phyloP scores from a whole-genome alignment of 2,888 invertebrate species.

The Thyatira batis region DNA sequence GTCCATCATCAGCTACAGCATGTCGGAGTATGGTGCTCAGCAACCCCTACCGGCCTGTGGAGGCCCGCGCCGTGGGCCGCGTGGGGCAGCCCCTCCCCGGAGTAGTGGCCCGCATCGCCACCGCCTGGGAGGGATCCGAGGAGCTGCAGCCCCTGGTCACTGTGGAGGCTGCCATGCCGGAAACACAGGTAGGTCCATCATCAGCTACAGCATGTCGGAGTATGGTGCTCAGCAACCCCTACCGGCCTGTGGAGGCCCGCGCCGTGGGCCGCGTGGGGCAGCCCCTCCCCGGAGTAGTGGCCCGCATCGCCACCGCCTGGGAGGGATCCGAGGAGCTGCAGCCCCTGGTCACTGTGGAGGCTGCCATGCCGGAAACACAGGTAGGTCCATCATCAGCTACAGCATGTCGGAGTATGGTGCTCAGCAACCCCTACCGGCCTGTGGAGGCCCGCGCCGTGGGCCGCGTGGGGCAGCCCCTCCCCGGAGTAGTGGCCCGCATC shows the following conservation, averaged over 20 bases:
- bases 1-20: no score
- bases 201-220: constrained; percentile 96
- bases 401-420: no score
- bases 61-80: constrained; percentile 78
- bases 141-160: constrained; percentile 54
- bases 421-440: no score
- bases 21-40: constrained; percentile 95
- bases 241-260: constrained; percentile 81
- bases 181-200: no score
- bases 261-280: constrained; percentile 85
- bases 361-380: constrained; percentile 38
- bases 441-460: no score
- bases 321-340: constrained; percentile 36
- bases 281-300: constrained; percentile 88
- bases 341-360: constrained; percentile 60
- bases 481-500: no score
- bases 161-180: constrained; percentile 47
- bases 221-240: constrained; percentile 92
- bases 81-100: constrained; percentile 92
- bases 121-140: constrained; percentile 35
- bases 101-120: constrained; percentile 83
- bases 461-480: no score
- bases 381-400: no score
- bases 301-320: constrained; percentile 75
- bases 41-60: constrained; percentile 85